phyloP scores from a whole-genome alignment of 2,888 invertebrate species.

The Coelinius sp. region DNA sequence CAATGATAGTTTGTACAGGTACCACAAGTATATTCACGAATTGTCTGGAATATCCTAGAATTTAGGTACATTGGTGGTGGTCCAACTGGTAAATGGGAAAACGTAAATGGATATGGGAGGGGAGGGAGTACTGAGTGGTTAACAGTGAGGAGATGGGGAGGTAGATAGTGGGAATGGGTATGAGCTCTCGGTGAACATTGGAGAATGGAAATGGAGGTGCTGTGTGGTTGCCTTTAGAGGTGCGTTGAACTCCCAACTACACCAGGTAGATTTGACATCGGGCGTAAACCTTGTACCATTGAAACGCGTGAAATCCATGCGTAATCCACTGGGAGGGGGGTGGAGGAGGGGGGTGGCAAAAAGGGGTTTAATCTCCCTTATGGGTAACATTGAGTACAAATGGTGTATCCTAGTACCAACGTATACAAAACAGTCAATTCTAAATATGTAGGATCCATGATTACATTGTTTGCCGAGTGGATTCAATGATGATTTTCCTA shows the following conservation, averaged over 20 bases:
- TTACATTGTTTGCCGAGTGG: too few species aligned
- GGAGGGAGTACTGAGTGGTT: conserved; percentile 42
- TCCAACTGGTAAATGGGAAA: conserved; percentile 42
- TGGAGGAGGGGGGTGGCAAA: too few species aligned
- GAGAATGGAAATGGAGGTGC: conserved; percentile 55
- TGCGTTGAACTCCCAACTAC: conserved; percentile 67
- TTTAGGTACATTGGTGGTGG: conserved; percentile 6
- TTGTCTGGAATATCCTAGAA: conserved; percentile 15
- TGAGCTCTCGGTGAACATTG: conserved; percentile 18
- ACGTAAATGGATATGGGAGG: conserved; percentile 50
- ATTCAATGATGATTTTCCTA: too few species aligned
- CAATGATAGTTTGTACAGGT: conserved; percentile 43
- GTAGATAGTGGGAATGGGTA: conserved; percentile 19
- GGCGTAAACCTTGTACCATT: conserved; percentile 65
- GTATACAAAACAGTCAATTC: background rate
- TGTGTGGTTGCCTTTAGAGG: conserved; percentile 69
- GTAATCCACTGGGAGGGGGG: conserved; percentile 57
- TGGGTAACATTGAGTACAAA: conserved; percentile 11
- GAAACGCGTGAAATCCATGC: conserved; percentile 66
- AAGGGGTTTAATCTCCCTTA: conserved; percentile 39
- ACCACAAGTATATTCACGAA: conserved; percentile 36
- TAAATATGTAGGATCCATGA: too few species aligned
- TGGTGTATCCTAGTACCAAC: conserved; percentile 32
- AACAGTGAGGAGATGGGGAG: conserved; percentile 17
- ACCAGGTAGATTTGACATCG: conserved; percentile 68